Evolutionary conservation across 2,113 vertebrate species (phyloP), one percentile per base, ranked within the genome.

Genomic region (Lamprotornis superbus): DNA sequence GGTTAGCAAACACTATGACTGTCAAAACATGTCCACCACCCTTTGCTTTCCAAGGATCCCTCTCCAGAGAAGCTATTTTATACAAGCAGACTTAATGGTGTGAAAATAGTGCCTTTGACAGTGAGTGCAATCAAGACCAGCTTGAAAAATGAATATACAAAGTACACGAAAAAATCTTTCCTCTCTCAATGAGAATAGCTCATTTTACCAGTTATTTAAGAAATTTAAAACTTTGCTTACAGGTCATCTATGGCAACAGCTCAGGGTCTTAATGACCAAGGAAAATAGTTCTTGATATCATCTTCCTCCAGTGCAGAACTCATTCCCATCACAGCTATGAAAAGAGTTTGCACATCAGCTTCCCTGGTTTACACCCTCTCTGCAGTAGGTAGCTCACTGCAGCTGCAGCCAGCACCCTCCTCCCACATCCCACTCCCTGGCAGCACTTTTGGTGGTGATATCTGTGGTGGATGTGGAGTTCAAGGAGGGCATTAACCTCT

Each of bases 381-480:
- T 46, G 19, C 44, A 78, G 39, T 3, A 25, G 46, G 20, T 64
- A 75, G 74, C 28, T 75, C 77, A 35, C 21, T 57, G 60, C 93
- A 96, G 88, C 93, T 95, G 93, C 78, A 78, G 68, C 17, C 87
- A 83, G 27, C 14, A 4, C 52, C 93, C 80, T 19, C 78, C 53
- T 73, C 71, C 65, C 65, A 64, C 67, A 63, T 17, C 31, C 10
- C 59, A 31, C 35, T 25, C 69, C 69, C 63, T 44, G 65, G 81
- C 67, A 87, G 49, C 71, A 69, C 8, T 71, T 81, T 33, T n/a
- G 75, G 65, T 49, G 83, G 28, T 31, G 68, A 19, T 90, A 93
- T 90, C 91, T 91, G 91, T 50, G 89, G n/a, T 81, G 65, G 65
- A 30, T 61, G 37, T 35, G 46, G 24, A 67, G 56, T 12, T 40